These are phyloP conservation scores for Parasteatoda lunata DNA, from an alignment of 2,888 invertebrate genomes.

Conservation along the genomic window DNA sequence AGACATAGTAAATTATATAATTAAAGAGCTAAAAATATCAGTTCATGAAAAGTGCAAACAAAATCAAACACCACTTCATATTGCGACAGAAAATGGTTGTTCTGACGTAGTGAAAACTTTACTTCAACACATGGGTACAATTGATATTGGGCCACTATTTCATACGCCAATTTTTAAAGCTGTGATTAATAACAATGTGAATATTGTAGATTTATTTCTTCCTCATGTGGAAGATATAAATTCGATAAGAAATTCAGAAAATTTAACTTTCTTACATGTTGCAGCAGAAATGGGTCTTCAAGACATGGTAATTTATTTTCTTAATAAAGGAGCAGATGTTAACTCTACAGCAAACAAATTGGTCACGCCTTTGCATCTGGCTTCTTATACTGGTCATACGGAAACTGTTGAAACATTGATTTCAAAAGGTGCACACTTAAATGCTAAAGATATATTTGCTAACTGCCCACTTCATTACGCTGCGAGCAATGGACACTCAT, in stretches of 20 bases:
- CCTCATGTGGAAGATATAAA: neutral
- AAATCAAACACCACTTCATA: neutral
- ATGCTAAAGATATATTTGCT: neutral
- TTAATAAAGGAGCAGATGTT: neutral
- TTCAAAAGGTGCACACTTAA: neutral
- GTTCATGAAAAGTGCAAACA: neutral
- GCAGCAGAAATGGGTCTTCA: neutral
- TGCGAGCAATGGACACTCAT: neutral
- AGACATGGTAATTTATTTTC: neutral
- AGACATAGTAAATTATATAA: neutral
- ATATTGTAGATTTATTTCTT: neutral
- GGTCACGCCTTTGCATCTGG: neutral
- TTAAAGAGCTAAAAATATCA: neutral
- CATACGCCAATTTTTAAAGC: neutral
- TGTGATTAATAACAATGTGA: neutral
- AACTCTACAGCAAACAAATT: no score
- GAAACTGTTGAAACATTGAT: neutral
- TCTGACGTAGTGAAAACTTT: neutral
- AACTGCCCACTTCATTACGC: neutral
- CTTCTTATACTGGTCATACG: neutral
- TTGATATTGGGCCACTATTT: neutral
- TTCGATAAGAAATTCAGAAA: neutral
- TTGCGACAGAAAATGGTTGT: neutral
- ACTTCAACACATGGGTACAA: neutral
- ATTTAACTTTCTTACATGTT: neutral